These are phyloP conservation scores for Calameuta pallipes DNA, from an alignment of 2,888 invertebrate genomes.

Conservation along the genomic window DNA sequence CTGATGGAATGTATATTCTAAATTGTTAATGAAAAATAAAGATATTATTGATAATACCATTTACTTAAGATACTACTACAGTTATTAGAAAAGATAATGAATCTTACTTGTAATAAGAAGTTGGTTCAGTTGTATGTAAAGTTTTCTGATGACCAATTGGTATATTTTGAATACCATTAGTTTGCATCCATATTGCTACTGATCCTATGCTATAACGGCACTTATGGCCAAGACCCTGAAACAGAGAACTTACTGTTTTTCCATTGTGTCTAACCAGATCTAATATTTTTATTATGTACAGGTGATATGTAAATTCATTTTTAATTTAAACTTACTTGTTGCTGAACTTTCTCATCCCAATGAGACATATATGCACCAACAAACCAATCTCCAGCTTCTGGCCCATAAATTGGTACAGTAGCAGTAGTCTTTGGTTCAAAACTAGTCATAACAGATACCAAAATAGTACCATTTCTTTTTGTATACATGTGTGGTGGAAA, in stretches of 20 bases:
- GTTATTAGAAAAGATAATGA: not conserved
- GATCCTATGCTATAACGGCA: slow-evolving; percentile 68
- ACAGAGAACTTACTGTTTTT: slow-evolving; percentile 8
- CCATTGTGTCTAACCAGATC: not conserved
- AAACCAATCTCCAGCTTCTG: slow-evolving; percentile 68
- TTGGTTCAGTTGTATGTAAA: slow-evolving; percentile 59
- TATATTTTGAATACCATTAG: slow-evolving; percentile 61
- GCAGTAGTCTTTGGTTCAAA: slow-evolving; percentile 64
- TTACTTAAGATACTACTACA: not conserved
- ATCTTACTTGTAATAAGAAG: slow-evolving; percentile 67
- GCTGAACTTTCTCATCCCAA: slow-evolving; percentile 67
- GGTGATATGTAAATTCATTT: not conserved
- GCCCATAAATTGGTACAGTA: slow-evolving; percentile 65
- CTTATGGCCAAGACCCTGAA: slow-evolving; percentile 66
- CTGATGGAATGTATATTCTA: slow-evolving; percentile 67
- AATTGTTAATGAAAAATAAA: slow-evolving; percentile 11
- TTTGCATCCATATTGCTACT: slow-evolving; percentile 67
- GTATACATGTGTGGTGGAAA: slow-evolving; percentile 64
- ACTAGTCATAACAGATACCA: slow-evolving; percentile 56
- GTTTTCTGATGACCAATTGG: slow-evolving; percentile 58
- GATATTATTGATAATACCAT: slow-evolving; percentile 5
- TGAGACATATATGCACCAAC: slow-evolving; percentile 67
- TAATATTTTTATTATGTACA: not conserved
- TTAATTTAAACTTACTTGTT: slow-evolving; percentile 51
- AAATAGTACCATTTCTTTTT: slow-evolving; percentile 49